phyloP scores from a whole-genome alignment of 2,888 invertebrate species.

The Alviniconcha strummeri region DNA sequence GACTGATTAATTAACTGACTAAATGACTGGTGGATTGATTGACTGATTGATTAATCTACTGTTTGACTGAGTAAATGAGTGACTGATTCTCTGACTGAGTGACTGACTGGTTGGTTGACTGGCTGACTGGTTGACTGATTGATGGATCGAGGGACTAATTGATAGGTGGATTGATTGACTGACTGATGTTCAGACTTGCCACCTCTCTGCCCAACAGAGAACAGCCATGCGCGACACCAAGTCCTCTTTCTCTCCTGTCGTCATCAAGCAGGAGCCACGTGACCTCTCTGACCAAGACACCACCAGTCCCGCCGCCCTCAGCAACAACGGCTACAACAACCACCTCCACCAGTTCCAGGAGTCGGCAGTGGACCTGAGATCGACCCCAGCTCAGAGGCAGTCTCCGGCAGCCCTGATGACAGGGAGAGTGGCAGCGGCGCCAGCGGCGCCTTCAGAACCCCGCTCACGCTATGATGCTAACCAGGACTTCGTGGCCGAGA shows the following conservation, averaged over 20 bases:
- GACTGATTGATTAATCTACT: too few species aligned
- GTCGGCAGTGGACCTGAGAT: slow-evolving; percentile 9
- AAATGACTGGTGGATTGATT: too few species aligned
- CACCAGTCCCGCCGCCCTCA: background rate
- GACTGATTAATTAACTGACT: too few species aligned
- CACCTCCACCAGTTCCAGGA: background rate
- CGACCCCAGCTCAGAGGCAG: background rate
- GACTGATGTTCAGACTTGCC: too few species aligned
- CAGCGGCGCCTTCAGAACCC: background rate
- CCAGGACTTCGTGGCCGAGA: slow-evolving; percentile 20
- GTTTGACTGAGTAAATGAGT: too few species aligned
- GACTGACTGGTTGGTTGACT: too few species aligned
- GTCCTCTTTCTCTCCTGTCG: slow-evolving; percentile 19
- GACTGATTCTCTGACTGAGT: too few species aligned
- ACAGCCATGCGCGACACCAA: slow-evolving; percentile 29
- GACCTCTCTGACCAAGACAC: slow-evolving; percentile 11
- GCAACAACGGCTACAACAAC: slow-evolving; percentile 2
- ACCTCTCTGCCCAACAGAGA: background rate
- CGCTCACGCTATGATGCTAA: background rate
- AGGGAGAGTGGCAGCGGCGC: background rate
- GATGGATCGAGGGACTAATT: too few species aligned
- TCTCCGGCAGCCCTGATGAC: background rate
- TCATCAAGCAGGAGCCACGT: slow-evolving; percentile 38
- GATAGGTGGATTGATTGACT: too few species aligned
- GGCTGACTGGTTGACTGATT: too few species aligned